Percentiles rank a stretch among this genome's conserved stretches.
phyloP scores from a whole-genome alignment of 1,140 invertebrate species.

The Drosophila bocqueti region DNA sequence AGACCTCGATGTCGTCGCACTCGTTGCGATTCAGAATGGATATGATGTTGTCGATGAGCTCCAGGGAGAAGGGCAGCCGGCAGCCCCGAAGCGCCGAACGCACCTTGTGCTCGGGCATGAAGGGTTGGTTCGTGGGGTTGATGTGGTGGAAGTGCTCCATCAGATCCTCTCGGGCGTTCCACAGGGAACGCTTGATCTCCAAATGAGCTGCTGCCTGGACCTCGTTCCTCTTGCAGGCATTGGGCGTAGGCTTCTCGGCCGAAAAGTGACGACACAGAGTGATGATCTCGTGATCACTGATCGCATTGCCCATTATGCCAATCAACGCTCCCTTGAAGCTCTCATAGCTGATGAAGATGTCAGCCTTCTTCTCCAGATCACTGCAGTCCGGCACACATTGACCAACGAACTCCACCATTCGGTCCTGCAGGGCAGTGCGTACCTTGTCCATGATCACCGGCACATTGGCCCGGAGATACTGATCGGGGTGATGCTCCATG shows the following conservation, averaged over 20 bases:
- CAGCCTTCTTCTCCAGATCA: conserved; percentile 49
- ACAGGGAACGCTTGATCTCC: conserved; percentile 88
- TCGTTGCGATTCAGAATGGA: conserved; percentile 88
- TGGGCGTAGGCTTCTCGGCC: conserved; percentile 84
- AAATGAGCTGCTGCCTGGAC: conserved; percentile 88
- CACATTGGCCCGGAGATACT: conserved; percentile 90
- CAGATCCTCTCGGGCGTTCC: conserved; percentile 89
- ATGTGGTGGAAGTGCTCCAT: conserved; percentile 88
- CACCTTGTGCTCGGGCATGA: conserved; percentile 86
- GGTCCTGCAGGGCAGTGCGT: conserved; percentile 86
- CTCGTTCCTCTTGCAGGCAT: conserved; percentile 79
- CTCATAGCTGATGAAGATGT: conserved; percentile 79
- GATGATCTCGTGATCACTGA: conserved; percentile 92
- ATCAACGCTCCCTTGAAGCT: conserved; percentile 87
- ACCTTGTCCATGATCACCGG: conserved; percentile 90
- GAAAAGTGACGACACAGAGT: conserved; percentile 89
- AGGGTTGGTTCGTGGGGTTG: conserved; percentile 87
- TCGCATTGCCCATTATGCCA: conserved; percentile 87
- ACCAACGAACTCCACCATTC: conserved; percentile 53
- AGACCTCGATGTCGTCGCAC: conserved; percentile 87
- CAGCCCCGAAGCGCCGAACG: conserved; percentile 88
- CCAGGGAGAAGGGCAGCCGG: conserved; percentile 88
- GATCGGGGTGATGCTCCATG: conserved; percentile 92
- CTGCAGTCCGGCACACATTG: conserved; percentile 52
- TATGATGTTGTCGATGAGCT: conserved; percentile 89